Evolutionary conservation across 2,797 vertebrate species (phyloP), one percentile per base, ranked within the genome.

Genomic region (Rhinatrema bivittatum): DNA sequence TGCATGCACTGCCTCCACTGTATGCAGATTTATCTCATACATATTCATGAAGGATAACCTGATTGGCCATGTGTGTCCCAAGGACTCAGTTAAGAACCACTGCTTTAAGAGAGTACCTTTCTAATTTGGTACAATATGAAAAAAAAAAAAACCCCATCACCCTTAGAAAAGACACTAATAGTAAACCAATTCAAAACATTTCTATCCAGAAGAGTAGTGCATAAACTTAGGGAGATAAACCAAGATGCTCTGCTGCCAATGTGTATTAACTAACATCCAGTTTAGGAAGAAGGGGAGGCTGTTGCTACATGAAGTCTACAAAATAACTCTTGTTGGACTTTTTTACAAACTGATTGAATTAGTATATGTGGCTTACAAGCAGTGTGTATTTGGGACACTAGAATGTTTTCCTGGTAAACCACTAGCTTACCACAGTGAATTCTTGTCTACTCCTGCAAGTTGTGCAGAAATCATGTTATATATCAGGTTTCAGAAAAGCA

Each of bases 391-490:
- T 50, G 34, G 47, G 39, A 50, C 42, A 50, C 29, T 39, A 38
- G 32, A 43, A 22, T 50, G 47, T 50, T 50, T 50, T 50, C 39
- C 39, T 50, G 47, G 47, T 50, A 42, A 47, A 50, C 47, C 47
- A 33, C 39, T 12, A 39, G 36, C 39, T 50, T 42, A 50, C 39
- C 47, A 43, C 47, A 33, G 47, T 50, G 50, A 50, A 50, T 50
- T 50, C 34, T 21, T 23, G 28, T 39, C 29, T 28, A 34, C 29
- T 37, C 39, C 17, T 33, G 29, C 47, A 37, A n/a, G 34, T 38
- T 43, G 29, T 42, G 35, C 15, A 50, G 39, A 50, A 42, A 42
- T 38, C 38, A 24, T 43, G 39, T 43, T 50, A n/a, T n/a, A n/a
- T 42, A 50, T 47, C 43, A 47, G 50, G 47, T 39, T 29, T 50